Percentiles rank a stretch among this genome's conserved stretches.
Evolutionary conservation across 2,888 invertebrate genomes (phyloP).

Genomic region (Steinernema hermaphroditum): DNA sequence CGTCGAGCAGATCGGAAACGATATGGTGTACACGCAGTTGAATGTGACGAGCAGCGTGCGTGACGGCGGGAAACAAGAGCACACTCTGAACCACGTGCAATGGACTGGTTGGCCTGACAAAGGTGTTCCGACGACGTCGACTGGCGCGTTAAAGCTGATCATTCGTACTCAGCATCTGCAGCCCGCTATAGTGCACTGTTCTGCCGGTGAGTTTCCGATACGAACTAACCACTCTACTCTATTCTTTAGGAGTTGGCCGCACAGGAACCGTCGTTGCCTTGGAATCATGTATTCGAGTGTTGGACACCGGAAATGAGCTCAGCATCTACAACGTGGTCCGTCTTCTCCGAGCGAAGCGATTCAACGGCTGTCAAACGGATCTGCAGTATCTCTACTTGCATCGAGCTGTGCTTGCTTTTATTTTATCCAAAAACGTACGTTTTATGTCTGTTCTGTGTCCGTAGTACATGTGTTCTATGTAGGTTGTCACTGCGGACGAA

Average conservation of each 20-base stretch:
- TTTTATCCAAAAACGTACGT: conserved; percentile 39
- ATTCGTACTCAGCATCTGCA: conserved; percentile 38
- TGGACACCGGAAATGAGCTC: conserved; percentile 38
- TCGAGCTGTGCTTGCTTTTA: conserved; percentile 48
- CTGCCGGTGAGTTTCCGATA: conserved; percentile 42
- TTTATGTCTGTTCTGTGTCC: background rate
- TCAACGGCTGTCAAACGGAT: conserved; percentile 56
- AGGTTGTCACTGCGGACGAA: background rate
- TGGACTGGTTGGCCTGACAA: conserved; percentile 59
- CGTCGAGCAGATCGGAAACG: conserved; percentile 32
- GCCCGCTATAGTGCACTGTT: conserved; percentile 55
- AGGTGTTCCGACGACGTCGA: conserved; percentile 50
- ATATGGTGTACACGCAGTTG: conserved; percentile 37
- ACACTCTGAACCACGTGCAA: conserved; percentile 50
- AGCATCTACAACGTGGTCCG: conserved; percentile 45
- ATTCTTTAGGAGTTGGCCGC: conserved; percentile 47
- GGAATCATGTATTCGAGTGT: conserved; percentile 43
- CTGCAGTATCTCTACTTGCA: conserved; percentile 59
- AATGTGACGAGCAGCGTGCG: conserved; percentile 35
- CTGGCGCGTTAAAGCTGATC: conserved; percentile 48
- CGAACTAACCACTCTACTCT: background rate
- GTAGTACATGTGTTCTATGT: background rate
- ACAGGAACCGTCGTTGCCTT: conserved; percentile 57
- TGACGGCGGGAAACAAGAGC: conserved; percentile 36
- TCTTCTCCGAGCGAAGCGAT: conserved; percentile 48